Evolutionary conservation across 2,888 invertebrate species (phyloP).

Genomic region (Zygogramma bicolorata): DNA sequence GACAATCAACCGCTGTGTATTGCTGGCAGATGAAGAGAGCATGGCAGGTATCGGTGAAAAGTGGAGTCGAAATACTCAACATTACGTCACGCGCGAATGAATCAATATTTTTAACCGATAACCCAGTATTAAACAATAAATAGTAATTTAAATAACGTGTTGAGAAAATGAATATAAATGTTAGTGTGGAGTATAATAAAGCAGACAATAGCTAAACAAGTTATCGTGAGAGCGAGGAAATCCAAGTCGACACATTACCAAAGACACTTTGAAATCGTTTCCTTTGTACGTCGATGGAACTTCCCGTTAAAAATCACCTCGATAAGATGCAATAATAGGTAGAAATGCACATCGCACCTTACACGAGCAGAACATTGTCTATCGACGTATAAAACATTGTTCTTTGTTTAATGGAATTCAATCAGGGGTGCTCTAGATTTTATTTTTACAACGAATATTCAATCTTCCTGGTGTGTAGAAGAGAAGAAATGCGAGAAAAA

Average conservation of each 20-base stretch:
- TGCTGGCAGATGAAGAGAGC: conserved; percentile 59
- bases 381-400: conserved; percentile 25
- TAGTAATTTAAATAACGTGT: conserved; percentile 56
- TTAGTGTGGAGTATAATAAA: conserved; percentile 61
- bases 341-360: conserved; percentile 59
- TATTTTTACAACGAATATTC: conserved; percentile 61
- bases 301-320: conserved; percentile 46
- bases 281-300: conserved; percentile 60
- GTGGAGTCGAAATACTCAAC: conserved; percentile 55
- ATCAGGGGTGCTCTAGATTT: conserved; percentile 62
- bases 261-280: conserved; percentile 38
- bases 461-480: conserved; percentile 54
- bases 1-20: conserved; percentile 60
- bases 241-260: conserved; percentile 8
- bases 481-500: conserved; percentile 45
- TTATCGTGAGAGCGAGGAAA: conserved; percentile 20
- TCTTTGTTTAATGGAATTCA: conserved; percentile 17
- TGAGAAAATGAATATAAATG: conserved; percentile 57
- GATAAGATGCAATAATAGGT: conserved; percentile 58
- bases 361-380: conserved; percentile 38
- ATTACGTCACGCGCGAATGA: conserved; percentile 27
- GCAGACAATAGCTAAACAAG: conserved; percentile 36
- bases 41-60: conserved; percentile 51
- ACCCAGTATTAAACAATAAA: conserved; percentile 57
- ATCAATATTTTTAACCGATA: conserved; percentile 56